These are phyloP conservation scores for Lymantria dispar DNA, from an alignment of 2,888 invertebrate species.

Conservation along the genomic window DNA sequence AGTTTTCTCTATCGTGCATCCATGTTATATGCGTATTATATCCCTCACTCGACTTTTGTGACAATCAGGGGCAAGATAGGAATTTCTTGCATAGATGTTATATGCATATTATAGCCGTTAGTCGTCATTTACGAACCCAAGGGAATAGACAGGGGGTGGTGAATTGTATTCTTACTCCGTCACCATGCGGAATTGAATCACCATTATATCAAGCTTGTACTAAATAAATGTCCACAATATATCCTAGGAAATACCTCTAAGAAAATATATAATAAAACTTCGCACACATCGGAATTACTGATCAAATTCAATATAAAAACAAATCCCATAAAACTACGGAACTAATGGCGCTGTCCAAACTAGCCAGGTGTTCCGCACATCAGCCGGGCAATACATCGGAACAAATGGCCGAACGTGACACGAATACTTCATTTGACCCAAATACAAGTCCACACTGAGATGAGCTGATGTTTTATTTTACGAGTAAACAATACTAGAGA, in stretches of 20 bases:
- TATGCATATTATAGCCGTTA: too few species aligned
- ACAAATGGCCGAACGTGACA: constrained; percentile 74
- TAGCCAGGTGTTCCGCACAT: constrained; percentile 64
- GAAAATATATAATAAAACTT: constrained; percentile 19
- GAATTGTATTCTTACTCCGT: too few species aligned
- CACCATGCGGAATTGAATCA: background rate
- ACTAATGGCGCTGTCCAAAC: constrained; percentile 41
- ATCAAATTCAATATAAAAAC: constrained; percentile 40
- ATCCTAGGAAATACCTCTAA: background rate
- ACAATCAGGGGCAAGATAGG: too few species aligned
- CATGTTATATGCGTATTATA: too few species aligned
- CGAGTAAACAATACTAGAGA: constrained; percentile 29
- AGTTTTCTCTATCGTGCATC: too few species aligned
- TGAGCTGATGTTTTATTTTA: constrained; percentile 35
- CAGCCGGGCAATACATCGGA: constrained; percentile 62
- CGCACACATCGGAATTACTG: constrained; percentile 19
- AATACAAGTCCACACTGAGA: constrained; percentile 36
- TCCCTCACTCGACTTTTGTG: too few species aligned
- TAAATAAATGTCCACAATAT: background rate
- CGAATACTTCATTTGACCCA: constrained; percentile 56
- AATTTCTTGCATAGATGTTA: too few species aligned
- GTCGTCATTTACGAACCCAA: too few species aligned
- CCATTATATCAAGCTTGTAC: background rate
- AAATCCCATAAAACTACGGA: constrained; percentile 30
- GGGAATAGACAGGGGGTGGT: too few species aligned